phyloP scores from a whole-genome alignment of 2,113 vertebrate genomes.

The Scomber japonicus region DNA sequence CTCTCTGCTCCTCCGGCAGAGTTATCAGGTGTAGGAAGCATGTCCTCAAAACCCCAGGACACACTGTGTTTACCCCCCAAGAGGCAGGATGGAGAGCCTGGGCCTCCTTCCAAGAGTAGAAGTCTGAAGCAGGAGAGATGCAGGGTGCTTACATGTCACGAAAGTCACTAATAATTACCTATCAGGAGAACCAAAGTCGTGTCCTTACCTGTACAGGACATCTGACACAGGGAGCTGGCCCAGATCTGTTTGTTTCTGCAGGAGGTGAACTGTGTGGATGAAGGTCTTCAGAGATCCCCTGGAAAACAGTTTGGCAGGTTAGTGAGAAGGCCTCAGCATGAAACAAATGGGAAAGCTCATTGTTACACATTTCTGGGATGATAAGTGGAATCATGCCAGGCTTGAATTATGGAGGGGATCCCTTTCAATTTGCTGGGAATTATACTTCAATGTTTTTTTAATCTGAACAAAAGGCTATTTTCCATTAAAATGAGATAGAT shows the following conservation, averaged over 20 bases:
- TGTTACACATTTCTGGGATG: conserved; percentile 14
- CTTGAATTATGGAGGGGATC: conserved; percentile 10
- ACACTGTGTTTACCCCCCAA: conserved; percentile 97
- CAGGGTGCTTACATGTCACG: not conserved
- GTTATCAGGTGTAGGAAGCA: conserved; percentile 96
- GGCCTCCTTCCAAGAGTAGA: conserved; percentile 95
- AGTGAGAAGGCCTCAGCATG: conserved; percentile 8
- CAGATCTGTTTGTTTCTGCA: conserved; percentile 97
- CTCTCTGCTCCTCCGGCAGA: conserved; percentile 90
- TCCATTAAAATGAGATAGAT: conserved; percentile 27
- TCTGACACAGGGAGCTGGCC: conserved; percentile 96
- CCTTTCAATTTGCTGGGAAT: conserved; percentile 30
- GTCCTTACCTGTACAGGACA: conserved; percentile 93
- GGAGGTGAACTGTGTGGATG: conserved; percentile 97
- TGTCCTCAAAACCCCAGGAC: conserved; percentile 99
- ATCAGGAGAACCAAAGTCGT: conserved; percentile 1
- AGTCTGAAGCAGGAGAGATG: conserved; percentile 84
- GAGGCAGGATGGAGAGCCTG: conserved; percentile 96
- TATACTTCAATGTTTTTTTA: conserved; percentile 2
- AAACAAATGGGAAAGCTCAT: conserved; percentile 29
- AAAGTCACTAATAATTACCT: not conserved
- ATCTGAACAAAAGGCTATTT: conserved; percentile 12
- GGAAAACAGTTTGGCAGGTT: conserved; percentile 64
- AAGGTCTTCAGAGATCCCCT: conserved; percentile 99
- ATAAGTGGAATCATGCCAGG: conserved; percentile 17